phyloP scores from a whole-genome alignment of 2,888 invertebrate species.

The Cenopis cana region DNA sequence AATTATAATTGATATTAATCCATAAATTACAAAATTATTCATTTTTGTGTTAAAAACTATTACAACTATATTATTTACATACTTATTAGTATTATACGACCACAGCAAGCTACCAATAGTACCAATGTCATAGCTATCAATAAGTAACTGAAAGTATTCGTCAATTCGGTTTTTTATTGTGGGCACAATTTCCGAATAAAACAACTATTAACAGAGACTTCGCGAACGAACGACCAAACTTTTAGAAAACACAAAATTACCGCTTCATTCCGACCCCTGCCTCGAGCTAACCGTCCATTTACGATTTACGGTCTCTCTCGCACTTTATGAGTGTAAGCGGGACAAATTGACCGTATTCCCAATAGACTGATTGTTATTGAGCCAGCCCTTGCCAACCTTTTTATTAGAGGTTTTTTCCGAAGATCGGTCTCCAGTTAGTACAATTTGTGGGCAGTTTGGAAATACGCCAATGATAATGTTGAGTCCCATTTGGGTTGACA shows the following conservation, averaged over 20 bases:
- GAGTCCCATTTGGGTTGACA: slow-evolving; percentile 6
- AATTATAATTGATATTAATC: too few relatives aligned
- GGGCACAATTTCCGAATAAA: not conserved
- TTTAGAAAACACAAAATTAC: slow-evolving; percentile 23
- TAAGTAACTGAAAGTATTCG: not conserved
- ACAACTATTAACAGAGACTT: slow-evolving; percentile 20
- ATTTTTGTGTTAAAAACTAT: too few relatives aligned
- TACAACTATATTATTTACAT: too few relatives aligned
- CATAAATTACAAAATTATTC: too few relatives aligned
- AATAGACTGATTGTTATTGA: slow-evolving; percentile 38
- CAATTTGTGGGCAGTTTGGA: slow-evolving; percentile 29
- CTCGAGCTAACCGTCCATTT: slow-evolving; percentile 18
- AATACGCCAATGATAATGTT: slow-evolving; percentile 21
- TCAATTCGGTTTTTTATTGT: not conserved
- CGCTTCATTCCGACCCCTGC: slow-evolving; percentile 21
- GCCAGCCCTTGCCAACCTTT: slow-evolving; percentile 29
- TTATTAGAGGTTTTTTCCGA: slow-evolving; percentile 17
- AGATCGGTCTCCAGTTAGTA: slow-evolving; percentile 21
- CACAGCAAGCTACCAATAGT: too few relatives aligned
- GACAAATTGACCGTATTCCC: slow-evolving; percentile 36
- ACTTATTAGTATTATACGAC: too few relatives aligned
- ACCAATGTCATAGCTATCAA: not conserved
- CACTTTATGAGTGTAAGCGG: slow-evolving; percentile 33
- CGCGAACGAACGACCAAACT: slow-evolving; percentile 33
- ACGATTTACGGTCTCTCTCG: slow-evolving; percentile 25